Evolutionary conservation across 2,797 vertebrate species (phyloP).

Genomic region (Chelonia mydas): DNA sequence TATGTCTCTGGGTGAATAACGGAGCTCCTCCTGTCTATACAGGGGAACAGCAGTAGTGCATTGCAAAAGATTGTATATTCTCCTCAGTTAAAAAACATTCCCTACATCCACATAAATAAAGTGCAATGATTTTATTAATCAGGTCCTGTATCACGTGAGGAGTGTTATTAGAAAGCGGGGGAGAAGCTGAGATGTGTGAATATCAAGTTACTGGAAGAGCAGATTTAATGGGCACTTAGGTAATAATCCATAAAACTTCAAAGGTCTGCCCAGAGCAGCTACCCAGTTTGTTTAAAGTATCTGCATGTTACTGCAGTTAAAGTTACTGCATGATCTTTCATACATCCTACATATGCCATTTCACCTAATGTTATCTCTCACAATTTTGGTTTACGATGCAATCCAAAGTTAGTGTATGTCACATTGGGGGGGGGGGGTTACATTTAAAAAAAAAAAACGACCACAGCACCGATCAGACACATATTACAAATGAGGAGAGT

Average conservation of each 20-base stretch:
- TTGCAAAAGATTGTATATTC: not conserved
- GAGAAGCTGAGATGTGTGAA: not conserved
- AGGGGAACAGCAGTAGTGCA: not conserved
- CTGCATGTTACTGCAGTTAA: no score
- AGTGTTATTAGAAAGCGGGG: not conserved
- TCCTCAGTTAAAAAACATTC: not conserved
- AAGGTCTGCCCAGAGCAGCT: conserved; percentile 43
- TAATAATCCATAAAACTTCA: conserved; percentile 55
- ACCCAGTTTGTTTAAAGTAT: conserved; percentile 4
- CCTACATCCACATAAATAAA: not conserved
- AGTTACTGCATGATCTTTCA: conserved; percentile 23
- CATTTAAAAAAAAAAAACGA: conserved; percentile 24
- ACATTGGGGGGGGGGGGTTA: conserved; percentile 1
- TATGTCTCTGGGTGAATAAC: not conserved
- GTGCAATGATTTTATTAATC: not conserved
- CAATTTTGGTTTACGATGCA: conserved; percentile 31
- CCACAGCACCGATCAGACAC: not conserved
- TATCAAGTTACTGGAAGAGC: not conserved
- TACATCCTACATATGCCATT: conserved; percentile 49
- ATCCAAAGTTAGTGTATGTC: conserved; percentile 38
- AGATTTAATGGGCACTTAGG: not conserved
- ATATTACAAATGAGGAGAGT: accelerated
- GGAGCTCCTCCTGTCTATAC: not conserved
- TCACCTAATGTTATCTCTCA: conserved; percentile 47
- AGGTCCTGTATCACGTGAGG: not conserved